These are phyloP conservation scores for Dendrocincla tyrannina DNA, from an alignment of 2,797 vertebrate species.

Conservation along the genomic window DNA sequence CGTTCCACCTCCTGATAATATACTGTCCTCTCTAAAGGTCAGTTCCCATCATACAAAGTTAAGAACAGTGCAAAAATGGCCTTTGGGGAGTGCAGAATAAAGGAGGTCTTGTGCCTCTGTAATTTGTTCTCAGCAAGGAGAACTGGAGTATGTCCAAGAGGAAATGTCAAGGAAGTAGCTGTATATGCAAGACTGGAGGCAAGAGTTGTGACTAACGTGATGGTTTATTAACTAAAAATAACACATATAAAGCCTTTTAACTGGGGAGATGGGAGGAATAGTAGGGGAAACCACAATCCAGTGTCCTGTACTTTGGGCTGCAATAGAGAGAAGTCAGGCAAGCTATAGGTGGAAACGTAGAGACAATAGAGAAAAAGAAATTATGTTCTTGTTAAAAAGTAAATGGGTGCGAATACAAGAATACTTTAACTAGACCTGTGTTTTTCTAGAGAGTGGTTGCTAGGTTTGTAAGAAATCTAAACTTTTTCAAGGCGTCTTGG, in stretches of 20 bases:
- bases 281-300: neutral
- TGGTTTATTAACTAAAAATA: neutral
- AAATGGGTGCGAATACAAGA: neutral
- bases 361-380: neutral
- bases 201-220: neutral
- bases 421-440: neutral
- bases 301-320: neutral
- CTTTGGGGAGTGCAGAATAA: neutral
- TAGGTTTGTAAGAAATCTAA: neutral
- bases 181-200: neutral
- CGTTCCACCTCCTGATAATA: neutral
- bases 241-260: neutral
- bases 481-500: neutral
- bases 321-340: neutral
- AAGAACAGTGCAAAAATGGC: neutral
- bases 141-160: neutral
- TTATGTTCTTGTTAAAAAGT: neutral
- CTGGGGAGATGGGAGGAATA: neutral
- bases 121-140: neutral
- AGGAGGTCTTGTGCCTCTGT: neutral
- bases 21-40: neutral
- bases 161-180: conserved; percentile 1
- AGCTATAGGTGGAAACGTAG: neutral
- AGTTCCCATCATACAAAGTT: neutral
- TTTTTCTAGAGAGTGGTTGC: neutral